A percentile compares a stretch with the other conserved stretches of the same genome.
Evolutionary conservation across 2,113 vertebrate species (phyloP).

Genomic region (Dascyllus trimaculatus): DNA sequence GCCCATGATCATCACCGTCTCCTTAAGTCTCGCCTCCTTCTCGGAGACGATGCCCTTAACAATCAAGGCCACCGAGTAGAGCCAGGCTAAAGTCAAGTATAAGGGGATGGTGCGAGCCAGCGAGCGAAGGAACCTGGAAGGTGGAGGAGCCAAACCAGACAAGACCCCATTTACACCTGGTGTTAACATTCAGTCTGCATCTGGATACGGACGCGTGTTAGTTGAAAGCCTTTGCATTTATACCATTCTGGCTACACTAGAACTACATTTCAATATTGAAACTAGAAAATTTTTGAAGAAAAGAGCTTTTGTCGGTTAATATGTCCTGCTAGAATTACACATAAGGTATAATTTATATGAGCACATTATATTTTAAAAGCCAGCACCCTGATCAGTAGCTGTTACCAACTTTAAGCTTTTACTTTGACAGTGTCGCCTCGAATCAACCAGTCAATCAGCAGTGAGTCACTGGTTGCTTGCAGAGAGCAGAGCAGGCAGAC

Average conservation of each 20-base stretch:
- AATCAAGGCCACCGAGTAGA: constrained; percentile 95
- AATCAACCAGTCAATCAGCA: too few species aligned
- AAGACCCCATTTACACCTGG: constrained; percentile 2
- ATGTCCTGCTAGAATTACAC: too few species aligned
- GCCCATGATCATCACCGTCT: constrained; percentile 96
- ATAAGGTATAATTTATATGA: too few species aligned
- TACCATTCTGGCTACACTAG: not conserved
- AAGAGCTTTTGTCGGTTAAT: too few species aligned
- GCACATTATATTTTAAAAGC: too few species aligned
- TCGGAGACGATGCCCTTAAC: constrained; percentile 94
- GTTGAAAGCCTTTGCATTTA: not conserved
- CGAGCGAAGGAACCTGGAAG: constrained; percentile 90
- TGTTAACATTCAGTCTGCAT: not conserved
- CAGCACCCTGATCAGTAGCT: too few species aligned
- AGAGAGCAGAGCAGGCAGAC: too few species aligned
- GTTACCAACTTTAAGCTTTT: too few species aligned
- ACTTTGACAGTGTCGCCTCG: too few species aligned
- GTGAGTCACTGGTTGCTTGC: too few species aligned
- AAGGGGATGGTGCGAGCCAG: constrained; percentile 92
- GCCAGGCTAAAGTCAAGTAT: constrained; percentile 97
- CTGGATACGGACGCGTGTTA: not conserved
- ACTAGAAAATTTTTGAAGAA: not conserved
- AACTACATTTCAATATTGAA: not conserved
- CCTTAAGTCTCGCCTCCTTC: constrained; percentile 95
- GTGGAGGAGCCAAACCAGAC: constrained; percentile 35